Evolutionary conservation across 2,113 vertebrate genomes (phyloP).

Genomic region (Pandion haliaetus): DNA sequence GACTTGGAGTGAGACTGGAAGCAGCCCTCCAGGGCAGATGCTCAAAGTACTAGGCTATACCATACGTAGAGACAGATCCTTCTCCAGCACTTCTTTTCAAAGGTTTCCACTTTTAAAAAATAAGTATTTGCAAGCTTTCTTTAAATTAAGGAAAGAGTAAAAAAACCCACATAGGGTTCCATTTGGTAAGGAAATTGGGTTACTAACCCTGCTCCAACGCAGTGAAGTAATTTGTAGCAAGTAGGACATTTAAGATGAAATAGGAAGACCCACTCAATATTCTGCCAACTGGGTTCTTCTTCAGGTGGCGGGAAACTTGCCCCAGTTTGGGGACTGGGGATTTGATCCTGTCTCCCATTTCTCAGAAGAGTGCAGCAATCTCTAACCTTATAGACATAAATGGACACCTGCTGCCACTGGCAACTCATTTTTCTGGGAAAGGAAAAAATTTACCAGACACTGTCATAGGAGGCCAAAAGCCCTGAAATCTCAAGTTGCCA

Average conservation of each 20-base stretch:
- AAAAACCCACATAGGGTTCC: not conserved
- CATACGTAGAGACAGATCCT: not conserved
- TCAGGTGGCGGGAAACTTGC: not conserved
- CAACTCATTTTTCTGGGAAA: not conserved
- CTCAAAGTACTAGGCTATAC: not conserved
- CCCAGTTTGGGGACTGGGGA: not conserved
- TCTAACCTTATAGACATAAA: not conserved
- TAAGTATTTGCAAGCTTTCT: not conserved
- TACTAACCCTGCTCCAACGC: not conserved
- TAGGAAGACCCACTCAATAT: not conserved
- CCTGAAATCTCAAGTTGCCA: not conserved
- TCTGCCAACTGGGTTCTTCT: not conserved
- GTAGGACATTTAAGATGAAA: not conserved
- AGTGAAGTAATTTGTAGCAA: not conserved
- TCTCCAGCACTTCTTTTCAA: not conserved
- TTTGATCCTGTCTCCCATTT: not conserved
- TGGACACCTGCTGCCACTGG: not conserved
- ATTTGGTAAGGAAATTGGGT: not conserved
- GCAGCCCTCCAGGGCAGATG: not conserved
- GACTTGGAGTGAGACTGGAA: not conserved
- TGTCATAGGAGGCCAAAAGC: not conserved
- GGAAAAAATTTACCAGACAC: not conserved
- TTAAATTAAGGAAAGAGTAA: not conserved
- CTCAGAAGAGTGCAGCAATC: not conserved
- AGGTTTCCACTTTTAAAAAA: not conserved